These are phyloP conservation scores for Eupelmus urozonus DNA, from an alignment of 2,888 invertebrate genomes.

Conservation along the genomic window DNA sequence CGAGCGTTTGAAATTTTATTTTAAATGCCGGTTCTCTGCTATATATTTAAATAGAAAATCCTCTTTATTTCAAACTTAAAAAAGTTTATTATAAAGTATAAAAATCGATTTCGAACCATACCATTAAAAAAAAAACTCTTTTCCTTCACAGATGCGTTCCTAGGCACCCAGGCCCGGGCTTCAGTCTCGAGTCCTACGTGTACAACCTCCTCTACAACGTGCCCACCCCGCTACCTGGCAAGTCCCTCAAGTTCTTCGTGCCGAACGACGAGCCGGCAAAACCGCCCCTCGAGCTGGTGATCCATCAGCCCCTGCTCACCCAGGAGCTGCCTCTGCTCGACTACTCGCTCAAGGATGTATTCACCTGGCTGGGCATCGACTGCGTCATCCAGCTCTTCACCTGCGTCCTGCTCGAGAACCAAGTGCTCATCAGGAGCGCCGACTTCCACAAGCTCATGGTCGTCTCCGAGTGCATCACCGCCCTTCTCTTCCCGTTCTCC, in stretches of 20 bases:
- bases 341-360: conserved; percentile 92
- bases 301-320: conserved; percentile 87
- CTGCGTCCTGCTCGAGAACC: conserved; percentile 96
- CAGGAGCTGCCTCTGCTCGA: conserved; percentile 96
- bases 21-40: no score
- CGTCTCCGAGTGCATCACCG: conserved; percentile 95
- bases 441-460: conserved; percentile 97
- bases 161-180: conserved; percentile 85
- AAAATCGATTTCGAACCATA: not conserved
- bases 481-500: conserved; percentile 94
- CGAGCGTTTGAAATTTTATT: no score
- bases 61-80: no score
- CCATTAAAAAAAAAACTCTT: not conserved
- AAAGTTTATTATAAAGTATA: no score
- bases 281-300: conserved; percentile 78
- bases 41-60: no score
- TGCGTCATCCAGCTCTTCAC: conserved; percentile 95
- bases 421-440: conserved; percentile 94
- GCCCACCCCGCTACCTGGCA: conserved; percentile 91
- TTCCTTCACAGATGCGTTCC: conserved; percentile 84
- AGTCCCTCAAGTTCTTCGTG: conserved; percentile 82
- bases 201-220: conserved; percentile 97
- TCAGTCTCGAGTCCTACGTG: conserved; percentile 95
- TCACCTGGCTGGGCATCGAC: conserved; percentile 93
- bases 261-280: conserved; percentile 76